These are phyloP conservation scores for Pogonocichla stellata DNA, from an alignment of 2,113 vertebrate genomes.

Conservation along the genomic window DNA sequence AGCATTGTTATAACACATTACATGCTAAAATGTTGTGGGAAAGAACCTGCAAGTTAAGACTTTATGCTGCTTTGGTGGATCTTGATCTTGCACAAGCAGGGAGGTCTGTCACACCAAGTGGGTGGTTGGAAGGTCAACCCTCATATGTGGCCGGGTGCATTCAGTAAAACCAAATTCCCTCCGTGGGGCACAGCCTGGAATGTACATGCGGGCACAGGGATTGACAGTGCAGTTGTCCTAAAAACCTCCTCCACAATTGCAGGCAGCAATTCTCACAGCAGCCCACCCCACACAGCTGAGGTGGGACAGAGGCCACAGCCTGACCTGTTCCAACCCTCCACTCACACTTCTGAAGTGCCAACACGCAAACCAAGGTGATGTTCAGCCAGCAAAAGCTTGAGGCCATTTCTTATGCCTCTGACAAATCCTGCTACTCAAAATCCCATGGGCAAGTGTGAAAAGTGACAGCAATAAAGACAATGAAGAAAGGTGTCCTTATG, in stretches of 20 bases:
- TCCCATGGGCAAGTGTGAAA: fast-evolving
- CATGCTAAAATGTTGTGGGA: neutral
- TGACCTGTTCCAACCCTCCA: neutral
- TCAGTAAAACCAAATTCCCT: neutral
- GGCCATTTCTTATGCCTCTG: neutral
- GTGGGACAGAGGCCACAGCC: neutral
- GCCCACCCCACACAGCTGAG: neutral
- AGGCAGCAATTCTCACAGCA: neutral
- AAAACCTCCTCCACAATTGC: neutral
- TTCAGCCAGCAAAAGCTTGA: neutral
- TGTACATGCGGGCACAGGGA: neutral
- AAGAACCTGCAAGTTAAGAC: neutral
- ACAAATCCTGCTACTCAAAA: neutral
- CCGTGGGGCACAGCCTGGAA: neutral
- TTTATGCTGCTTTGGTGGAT: neutral
- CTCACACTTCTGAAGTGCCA: neutral
- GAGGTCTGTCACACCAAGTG: fast-evolving
- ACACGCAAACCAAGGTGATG: neutral
- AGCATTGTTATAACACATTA: neutral
- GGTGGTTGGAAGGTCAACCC: neutral
- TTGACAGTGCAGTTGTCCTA: neutral
- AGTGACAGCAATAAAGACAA: neutral
- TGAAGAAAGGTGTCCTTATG: neutral
- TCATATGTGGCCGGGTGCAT: fast-evolving
- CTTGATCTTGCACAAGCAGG: neutral